phyloP scores from a whole-genome alignment of 2,797 vertebrate genomes.

The Ara ararauna region DNA sequence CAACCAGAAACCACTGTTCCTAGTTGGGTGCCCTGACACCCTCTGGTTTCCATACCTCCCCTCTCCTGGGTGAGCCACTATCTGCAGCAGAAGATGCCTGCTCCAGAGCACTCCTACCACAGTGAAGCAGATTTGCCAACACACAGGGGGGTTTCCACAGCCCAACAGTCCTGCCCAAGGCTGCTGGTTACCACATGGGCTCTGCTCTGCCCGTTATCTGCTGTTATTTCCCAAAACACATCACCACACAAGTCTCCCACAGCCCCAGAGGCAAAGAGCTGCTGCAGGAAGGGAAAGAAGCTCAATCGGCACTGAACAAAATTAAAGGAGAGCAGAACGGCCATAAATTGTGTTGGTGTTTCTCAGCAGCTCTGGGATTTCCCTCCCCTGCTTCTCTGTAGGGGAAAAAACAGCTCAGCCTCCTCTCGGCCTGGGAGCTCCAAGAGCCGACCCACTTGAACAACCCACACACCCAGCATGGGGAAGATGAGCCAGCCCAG shows the following conservation, averaged over 20 bases:
- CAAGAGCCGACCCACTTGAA: neutral
- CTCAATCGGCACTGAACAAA: constrained; percentile 3
- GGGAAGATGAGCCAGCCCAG: constrained; percentile 11
- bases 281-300: neutral
- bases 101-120: neutral
- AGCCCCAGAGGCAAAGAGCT: neutral
- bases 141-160: neutral
- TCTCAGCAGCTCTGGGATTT: constrained; percentile 55
- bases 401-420: neutral
- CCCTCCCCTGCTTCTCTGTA: neutral
- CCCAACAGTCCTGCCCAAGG: neutral
- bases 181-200: neutral
- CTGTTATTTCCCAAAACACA: neutral
- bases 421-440: constrained; percentile 10
- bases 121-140: neutral
- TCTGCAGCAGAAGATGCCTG: neutral
- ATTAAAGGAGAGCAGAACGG: constrained; percentile 7
- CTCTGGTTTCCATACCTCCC: accelerated
- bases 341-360: constrained; percentile 8
- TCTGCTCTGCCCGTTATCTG: neutral
- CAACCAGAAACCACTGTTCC: neutral
- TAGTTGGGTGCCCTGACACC: neutral
- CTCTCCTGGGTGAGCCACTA: neutral
- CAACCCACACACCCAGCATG: neutral
- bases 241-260: neutral